phyloP scores from a whole-genome alignment of 35 echinoderm and acorn worm species.

The Apostichopus parvimensis region DNA sequence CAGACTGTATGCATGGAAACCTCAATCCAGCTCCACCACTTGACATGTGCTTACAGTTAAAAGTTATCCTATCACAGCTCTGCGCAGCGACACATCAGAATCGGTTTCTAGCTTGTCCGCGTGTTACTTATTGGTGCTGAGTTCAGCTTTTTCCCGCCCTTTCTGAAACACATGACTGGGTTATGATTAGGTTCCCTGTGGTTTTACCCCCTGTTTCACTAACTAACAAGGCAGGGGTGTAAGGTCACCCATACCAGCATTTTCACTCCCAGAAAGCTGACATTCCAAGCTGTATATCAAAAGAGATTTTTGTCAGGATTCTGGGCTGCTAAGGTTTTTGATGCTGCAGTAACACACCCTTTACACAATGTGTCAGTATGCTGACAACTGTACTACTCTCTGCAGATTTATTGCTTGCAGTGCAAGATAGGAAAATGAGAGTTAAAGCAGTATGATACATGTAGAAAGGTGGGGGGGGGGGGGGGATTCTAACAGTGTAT shows the following conservation, averaged over 20 bases:
- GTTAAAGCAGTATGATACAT: neutral
- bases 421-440: neutral
- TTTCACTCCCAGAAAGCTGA: neutral
- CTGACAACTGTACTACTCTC: constrained; percentile 22
- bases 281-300: constrained; percentile 7
- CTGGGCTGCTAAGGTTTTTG: neutral
- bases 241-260: constrained; percentile 26
- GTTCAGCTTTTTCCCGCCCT: constrained; percentile 45
- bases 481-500: too few species aligned
- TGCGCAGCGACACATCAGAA: neutral
- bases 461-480: too few species aligned
- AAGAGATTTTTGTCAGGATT: neutral
- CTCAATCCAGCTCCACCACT: too few species aligned
- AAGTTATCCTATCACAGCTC: neutral
- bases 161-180: constrained; percentile 31
- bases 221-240: neutral
- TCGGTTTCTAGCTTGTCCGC: neutral
- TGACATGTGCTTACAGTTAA: too few species aligned
- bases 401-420: neutral
- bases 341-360: constrained; percentile 9
- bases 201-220: constrained; percentile 11
- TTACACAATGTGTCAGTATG: constrained; percentile 3
- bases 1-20: too few species aligned
- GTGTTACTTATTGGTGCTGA: neutral
- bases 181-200: neutral